Base-by-base conservation (phyloP, 2,113 vertebrate species). In the Brienomyrus brachyistius region DNA sequence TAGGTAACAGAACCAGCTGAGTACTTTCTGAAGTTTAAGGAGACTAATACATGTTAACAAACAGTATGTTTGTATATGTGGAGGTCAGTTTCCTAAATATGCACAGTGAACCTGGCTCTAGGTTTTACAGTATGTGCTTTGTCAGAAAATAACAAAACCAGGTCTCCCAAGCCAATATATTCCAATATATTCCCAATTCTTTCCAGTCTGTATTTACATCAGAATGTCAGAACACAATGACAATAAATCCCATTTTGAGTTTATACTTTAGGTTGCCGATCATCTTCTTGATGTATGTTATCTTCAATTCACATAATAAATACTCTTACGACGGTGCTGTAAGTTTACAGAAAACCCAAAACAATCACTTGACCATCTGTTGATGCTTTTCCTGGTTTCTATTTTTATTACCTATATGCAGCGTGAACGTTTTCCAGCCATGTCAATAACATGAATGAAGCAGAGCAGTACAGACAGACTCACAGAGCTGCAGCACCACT, bases 401-500 rank as follows among this genome's bases (percentile, higher is more conserved):
- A 70, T 31, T 66, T 66, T 66, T 31, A 31, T 70, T 13, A 13
- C 10, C n/a, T 70, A 31, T 31, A 11, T 31, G 80, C 80, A 83
- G 43, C 3, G 19, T 21, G 62, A 43, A 27, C n/a, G 17, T 45
- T 45, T 84, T 84, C 82, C 47, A 23, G 40, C 40, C 82, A 45
- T 86, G 83, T 27, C 23, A 48, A 51, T 86, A 48, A 86, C 48
- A 50, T 47, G 21, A 86, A 86, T 86, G 83, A 45, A 7, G 27
- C 52, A 56, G 31, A 83, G 50, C 47, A 17, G 21, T 43, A 70
- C 82, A 88, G 87, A 88, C 89, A 91, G 89, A 52, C 88, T 90
- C 91, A 54, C 35, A 6, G 91, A 90, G 91, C 88, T 77, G 87
- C 91, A 91, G 89, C 89, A 91, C 91, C 91, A 89, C 91, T 88